A percentile compares a stretch with the other conserved stretches of the same genome.
These are phyloP conservation scores for Sitta europaea DNA, from an alignment of 2,113 vertebrate genomes.

Conservation along the genomic window DNA sequence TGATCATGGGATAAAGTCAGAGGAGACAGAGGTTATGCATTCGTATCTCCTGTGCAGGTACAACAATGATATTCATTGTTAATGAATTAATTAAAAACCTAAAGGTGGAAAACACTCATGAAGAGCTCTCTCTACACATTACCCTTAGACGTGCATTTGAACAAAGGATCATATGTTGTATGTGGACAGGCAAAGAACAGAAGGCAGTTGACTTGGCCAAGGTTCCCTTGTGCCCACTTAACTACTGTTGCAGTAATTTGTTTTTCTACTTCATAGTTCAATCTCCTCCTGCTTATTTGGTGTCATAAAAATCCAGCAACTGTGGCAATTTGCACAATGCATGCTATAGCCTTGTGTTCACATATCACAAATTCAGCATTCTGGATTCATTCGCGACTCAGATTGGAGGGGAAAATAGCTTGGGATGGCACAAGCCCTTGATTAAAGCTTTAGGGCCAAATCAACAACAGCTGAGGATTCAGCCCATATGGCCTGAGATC, in stretches of 20 bases:
- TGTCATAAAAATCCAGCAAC: slow-evolving; percentile 45
- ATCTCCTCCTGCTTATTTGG: slow-evolving; percentile 47
- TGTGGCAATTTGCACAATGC: slow-evolving; percentile 36
- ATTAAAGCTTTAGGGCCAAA: slow-evolving; percentile 65
- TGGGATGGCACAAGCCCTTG: slow-evolving; percentile 47
- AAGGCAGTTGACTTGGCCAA: slow-evolving; percentile 18
- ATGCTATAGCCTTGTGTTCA: slow-evolving; percentile 21
- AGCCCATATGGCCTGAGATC: slow-evolving; percentile 52
- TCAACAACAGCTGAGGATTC: slow-evolving; percentile 59
- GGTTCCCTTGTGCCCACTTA: background rate
- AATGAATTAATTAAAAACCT: background rate
- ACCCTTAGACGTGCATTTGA: background rate
- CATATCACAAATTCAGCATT: slow-evolving; percentile 38
- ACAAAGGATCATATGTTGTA: background rate
- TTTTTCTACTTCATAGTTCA: slow-evolving; percentile 48
- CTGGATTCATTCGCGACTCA: slow-evolving; percentile 40
- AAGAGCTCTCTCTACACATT: background rate
- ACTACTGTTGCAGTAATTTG: slow-evolving; percentile 41
- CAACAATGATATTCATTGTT: background rate
- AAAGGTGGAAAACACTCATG: background rate
- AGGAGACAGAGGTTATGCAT: background rate
- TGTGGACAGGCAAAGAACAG: background rate
- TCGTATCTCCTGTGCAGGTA: background rate
- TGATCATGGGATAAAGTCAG: background rate
- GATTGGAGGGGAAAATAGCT: slow-evolving; percentile 36